Percentiles rank a stretch among this genome's conserved stretches.
These are phyloP conservation scores for Siderastrea radians DNA, from an alignment of 92 coral and sea anemone species.

Conservation along the genomic window DNA sequence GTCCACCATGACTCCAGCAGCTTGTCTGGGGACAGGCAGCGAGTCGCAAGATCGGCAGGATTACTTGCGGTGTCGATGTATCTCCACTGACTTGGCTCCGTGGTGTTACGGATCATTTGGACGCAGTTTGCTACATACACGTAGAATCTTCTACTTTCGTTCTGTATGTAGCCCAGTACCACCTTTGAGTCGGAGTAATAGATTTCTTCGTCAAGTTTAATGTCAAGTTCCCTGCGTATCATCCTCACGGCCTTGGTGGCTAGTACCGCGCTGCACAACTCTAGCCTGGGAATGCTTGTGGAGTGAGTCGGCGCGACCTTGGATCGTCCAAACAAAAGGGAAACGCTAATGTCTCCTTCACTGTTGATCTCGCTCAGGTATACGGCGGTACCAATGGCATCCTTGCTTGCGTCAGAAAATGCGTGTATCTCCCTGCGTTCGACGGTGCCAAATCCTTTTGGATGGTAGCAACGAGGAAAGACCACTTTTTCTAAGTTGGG, in stretches of 20 bases:
- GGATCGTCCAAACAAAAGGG: too few species aligned
- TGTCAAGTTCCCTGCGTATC: constrained; percentile 21
- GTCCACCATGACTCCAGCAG: neutral
- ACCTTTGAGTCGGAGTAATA: neutral
- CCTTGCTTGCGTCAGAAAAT: constrained; percentile 4
- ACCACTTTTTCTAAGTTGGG: constrained; percentile 22
- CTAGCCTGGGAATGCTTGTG: neutral
- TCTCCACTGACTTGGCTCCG: constrained; percentile 52
- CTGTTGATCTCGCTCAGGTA: too few species aligned
- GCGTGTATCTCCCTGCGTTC: constrained; percentile 31
- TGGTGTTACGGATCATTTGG: constrained; percentile 29
- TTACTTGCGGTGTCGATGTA: constrained; percentile 37
- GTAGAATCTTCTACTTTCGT: too few species aligned
- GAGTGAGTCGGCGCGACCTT: too few species aligned
- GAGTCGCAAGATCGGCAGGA: constrained; percentile 15
- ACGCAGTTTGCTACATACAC: constrained; percentile 19
- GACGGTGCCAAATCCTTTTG: constrained; percentile 27
- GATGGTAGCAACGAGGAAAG: constrained; percentile 44
- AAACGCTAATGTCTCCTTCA: too few species aligned
- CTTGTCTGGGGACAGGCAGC: neutral
- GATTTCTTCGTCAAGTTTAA: neutral
- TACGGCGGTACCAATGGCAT: too few species aligned
- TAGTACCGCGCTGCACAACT: constrained; percentile 20
- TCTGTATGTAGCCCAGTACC: constrained; percentile 22
- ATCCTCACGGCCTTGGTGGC: constrained; percentile 26